Evolutionary conservation across 2,113 vertebrate genomes (phyloP), one percentile per base, ranked within the genome.

Genomic region (Oryzias javanicus): DNA sequence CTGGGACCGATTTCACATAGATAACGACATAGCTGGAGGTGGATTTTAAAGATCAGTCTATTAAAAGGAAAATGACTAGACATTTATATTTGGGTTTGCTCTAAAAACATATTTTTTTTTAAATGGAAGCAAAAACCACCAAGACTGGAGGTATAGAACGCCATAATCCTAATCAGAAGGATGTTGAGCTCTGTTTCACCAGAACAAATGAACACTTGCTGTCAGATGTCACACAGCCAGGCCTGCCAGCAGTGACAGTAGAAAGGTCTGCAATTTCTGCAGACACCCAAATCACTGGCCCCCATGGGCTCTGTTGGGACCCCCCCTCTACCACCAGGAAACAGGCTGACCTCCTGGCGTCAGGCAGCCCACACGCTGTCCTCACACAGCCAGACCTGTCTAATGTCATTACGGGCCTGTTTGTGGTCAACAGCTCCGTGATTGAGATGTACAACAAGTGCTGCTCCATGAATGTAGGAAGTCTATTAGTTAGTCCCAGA

Each of bases 401-500:
- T 91, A 90, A 90, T 89, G 76, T 89, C 84, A 89, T 92, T 90
- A 89, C 40, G 6, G 74, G 66, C 71, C 78, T 84, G 84, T 78
- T 89, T 83, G 82, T 80, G 89, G 78, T 83, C 80, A 85, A 64
- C 84, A 55, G 78, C 81, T 85, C 87, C 76, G 66, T 86, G 87
- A 87, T 79, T 59, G 85, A 87, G 83, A 86, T 46, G 77, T 67
- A 64, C 76, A 79, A 78, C 82, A 61, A 75, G 74, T 35, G 59
- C 77, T 74, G 74, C 69, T 70, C 64, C n/a, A 84, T 88, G 87
- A 88, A 88, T 86, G 87, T 84, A 86, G 88, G 82, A 88, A 81
- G 88, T 86, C 85, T 86, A 89, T 89, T 89, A 88, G 81, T 85
- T 86, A 85, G 80, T 78, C 85, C 85, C 89, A 91, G 90, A 91